Conservation (phyloP, 2,888 invertebrate species). For the Lordiphosa fenestrarum region DNA sequence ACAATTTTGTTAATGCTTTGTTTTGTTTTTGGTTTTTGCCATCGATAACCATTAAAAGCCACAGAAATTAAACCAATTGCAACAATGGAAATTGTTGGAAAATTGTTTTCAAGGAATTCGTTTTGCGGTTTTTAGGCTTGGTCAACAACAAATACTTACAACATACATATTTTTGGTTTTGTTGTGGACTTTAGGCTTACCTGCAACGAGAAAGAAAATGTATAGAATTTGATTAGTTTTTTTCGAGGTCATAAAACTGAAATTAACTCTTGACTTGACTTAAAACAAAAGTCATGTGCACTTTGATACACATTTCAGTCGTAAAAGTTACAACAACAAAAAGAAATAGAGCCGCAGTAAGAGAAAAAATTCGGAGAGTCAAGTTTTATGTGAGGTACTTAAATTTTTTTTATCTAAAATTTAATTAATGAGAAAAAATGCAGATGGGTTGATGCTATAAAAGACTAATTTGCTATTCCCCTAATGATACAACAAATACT, state of each 20-base stretch:
- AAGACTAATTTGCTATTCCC: conserved; percentile 13
- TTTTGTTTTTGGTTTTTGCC: conserved; percentile 17
- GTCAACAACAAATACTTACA: conserved; percentile 24
- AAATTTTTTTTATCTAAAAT: conserved; percentile 25
- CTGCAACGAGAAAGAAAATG: conserved; percentile 51
- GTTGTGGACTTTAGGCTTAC: conserved; percentile 47
- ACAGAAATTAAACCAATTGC: conserved; percentile 43
- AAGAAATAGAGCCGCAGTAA: conserved; percentile 12
- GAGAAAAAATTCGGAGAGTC: conserved; percentile 12
- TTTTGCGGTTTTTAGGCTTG: conserved; percentile 29
- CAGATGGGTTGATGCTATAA: conserved; percentile 9
- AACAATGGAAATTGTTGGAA: conserved; percentile 20
- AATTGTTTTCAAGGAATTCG: conserved; percentile 23
- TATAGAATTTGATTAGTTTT: conserved; percentile 50
- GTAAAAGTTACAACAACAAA: conserved; percentile 14
- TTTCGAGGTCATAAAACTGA: conserved; percentile 18
- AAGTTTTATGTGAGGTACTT: conserved; percentile 15
- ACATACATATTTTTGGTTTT: conserved; percentile 16
- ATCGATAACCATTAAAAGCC: conserved; percentile 62
- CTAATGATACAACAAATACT: conserved; percentile 5
- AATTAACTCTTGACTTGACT: conserved; percentile 9
- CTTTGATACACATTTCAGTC: conserved; percentile 15
- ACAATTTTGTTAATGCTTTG: conserved; percentile 34
- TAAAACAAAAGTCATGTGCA: conserved; percentile 20
- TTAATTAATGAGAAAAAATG: conserved; percentile 17